Conservation (phyloP, 2,888 invertebrate species). For the Willowsia nigromaculata region DNA sequence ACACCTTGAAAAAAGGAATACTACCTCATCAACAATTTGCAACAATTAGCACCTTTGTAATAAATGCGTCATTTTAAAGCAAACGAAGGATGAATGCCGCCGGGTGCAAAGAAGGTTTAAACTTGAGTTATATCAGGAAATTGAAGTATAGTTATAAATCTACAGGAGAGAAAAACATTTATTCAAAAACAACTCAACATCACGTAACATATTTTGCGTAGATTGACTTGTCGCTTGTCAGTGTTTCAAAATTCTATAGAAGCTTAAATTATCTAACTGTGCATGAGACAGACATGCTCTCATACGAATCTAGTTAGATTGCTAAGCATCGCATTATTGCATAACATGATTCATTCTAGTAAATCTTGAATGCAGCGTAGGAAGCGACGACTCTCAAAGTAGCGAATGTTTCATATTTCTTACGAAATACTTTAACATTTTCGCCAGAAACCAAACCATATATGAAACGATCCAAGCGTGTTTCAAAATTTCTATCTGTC, state of each 20-base stretch:
- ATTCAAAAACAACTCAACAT: no score
- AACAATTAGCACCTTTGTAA: slow-evolving; percentile 56
- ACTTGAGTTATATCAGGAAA: no score
- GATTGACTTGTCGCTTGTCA: neutral
- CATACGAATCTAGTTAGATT: no score
- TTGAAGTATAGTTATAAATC: no score
- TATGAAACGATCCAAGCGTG: neutral
- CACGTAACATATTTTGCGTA: no score
- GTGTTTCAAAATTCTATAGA: neutral
- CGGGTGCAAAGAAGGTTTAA: neutral
- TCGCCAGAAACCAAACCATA: neutral
- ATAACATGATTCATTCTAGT: neutral
- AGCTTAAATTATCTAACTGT: neutral
- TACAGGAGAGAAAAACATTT: no score
- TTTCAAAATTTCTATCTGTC: neutral
- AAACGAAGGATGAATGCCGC: neutral
- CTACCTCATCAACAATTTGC: slow-evolving; percentile 45
- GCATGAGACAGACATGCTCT: neutral
- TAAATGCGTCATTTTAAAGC: neutral
- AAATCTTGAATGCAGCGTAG: neutral
- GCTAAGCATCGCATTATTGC: neutral
- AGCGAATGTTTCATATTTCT: neutral
- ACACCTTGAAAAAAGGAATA: slow-evolving; percentile 56
- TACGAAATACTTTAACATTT: neutral
- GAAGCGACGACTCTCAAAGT: neutral